Percentiles rank a stretch among this genome's conserved stretches.
These are phyloP conservation scores for Chloropsis cyanopogon DNA, from an alignment of 2,113 vertebrate species.

Conservation along the genomic window DNA sequence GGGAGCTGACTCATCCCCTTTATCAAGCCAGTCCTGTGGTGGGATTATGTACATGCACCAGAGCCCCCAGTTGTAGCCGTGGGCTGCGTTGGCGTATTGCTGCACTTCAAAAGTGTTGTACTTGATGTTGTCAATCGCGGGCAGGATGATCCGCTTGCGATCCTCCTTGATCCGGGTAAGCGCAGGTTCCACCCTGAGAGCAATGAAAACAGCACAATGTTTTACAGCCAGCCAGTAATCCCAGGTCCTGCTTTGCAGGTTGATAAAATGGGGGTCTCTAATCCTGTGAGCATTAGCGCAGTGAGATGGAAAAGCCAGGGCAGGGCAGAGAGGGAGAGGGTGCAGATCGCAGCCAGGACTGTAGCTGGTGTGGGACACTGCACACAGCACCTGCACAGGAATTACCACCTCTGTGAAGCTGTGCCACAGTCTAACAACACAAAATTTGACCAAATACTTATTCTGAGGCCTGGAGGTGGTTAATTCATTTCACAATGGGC, in stretches of 20 bases:
- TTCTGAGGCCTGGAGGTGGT: not conserved
- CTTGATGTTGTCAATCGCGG: constrained; percentile 97
- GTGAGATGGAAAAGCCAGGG: rapidly evolving
- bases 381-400: not conserved
- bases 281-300: not conserved
- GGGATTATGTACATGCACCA: constrained; percentile 99
- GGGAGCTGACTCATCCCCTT: constrained; percentile 92
- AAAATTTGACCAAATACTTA: not conserved
- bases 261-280: rapidly evolving
- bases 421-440: not conserved
- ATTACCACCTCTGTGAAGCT: not conserved
- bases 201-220: not conserved
- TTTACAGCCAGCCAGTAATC: not conserved
- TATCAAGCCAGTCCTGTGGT: constrained; percentile 95
- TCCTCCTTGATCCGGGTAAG: constrained; percentile 91
- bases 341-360: rapidly evolving
- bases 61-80: constrained; percentile 98
- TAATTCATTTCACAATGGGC: not conserved
- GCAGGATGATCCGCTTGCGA: constrained; percentile 88
- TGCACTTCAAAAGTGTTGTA: constrained; percentile 97
- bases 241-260: not conserved
- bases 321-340: rapidly evolving
- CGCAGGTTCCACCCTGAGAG: constrained; percentile 88
- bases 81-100: constrained; percentile 93
- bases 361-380: not conserved